A percentile compares a stretch with the other conserved stretches of the same genome.
These are phyloP conservation scores for Hafferia zeledoni DNA, from an alignment of 2,797 vertebrate genomes.

Conservation along the genomic window DNA sequence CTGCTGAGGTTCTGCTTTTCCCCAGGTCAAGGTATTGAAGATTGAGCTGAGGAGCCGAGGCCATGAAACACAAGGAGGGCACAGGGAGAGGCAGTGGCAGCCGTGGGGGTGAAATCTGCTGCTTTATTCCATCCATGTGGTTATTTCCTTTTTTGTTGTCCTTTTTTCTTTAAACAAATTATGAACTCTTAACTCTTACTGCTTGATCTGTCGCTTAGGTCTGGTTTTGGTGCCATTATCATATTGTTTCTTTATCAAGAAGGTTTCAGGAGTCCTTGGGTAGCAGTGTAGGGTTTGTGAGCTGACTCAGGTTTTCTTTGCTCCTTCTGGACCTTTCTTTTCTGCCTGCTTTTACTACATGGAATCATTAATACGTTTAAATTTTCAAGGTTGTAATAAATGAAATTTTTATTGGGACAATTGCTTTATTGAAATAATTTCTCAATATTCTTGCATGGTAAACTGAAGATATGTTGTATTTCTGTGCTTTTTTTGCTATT, in stretches of 20 bases:
- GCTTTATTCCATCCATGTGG: neutral
- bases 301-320: neutral
- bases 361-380: neutral
- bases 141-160: neutral
- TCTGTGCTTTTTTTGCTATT: neutral
- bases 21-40: neutral
- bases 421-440: neutral
- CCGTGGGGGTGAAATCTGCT: neutral
- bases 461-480: neutral
- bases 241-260: neutral
- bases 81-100: neutral
- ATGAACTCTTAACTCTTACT: neutral
- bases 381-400: neutral
- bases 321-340: neutral
- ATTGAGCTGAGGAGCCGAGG: neutral
- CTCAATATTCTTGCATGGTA: neutral
- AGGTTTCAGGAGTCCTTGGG: neutral
- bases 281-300: neutral
- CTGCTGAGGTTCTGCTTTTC: neutral
- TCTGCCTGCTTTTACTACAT: neutral
- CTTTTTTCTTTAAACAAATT: neutral
- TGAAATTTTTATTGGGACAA: neutral
- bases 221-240: neutral
- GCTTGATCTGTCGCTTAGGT: neutral
- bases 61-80: neutral